Base-by-base conservation (phyloP, 2,888 invertebrate species). In the Euproctis similis region DNA sequence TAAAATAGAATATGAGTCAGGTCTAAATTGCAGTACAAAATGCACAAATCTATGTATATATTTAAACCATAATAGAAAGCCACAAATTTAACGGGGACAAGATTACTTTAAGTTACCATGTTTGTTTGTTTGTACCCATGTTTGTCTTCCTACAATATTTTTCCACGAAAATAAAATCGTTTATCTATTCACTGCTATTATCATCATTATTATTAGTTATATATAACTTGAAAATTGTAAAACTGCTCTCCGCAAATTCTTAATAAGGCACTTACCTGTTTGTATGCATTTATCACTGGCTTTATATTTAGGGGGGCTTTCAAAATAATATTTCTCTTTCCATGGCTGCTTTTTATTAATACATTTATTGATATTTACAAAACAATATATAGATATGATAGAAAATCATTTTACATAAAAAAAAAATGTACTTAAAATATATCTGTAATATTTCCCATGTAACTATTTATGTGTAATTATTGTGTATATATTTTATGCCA, bases 281-380 rank as follows among this genome's bases (percentile, higher is more conserved):
- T 69, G 73, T 66, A 70, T 72, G 73, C 74, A 76, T 75, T 72
- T 69, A 66, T 67, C 65, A 70, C 68, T 44, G 58, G 74, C 74
- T 76, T 74, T 56, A 75, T 59, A 64, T 68, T 65, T 65, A 68
- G 63, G 66, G 53, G 65, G 60, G 69, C 66, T 69, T 69, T 60
- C 65, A 54, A 57, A 60, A 56, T 57, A 44, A 62, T 59, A 64
- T 64, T 67, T 54, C 52, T 62, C 64, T 67, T 67, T 69, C 68
- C 68, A 76, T 77, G 68, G 73, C 73, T 66, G 66, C 67, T 70
- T 65, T 68, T 71, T 56, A 60, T 63, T 60, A 58, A 44, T 53
- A 49, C 45, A 49, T 53, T 51, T 54, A 53, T 46, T n/a, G n/a
- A 62, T 53, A 55, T 46, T 48, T 53, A 52, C 19, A 28, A n/a